Evolutionary conservation across 2,888 invertebrate species (phyloP), one percentile per base, ranked within the genome.

Genomic region (Coremacera marginata): DNA sequence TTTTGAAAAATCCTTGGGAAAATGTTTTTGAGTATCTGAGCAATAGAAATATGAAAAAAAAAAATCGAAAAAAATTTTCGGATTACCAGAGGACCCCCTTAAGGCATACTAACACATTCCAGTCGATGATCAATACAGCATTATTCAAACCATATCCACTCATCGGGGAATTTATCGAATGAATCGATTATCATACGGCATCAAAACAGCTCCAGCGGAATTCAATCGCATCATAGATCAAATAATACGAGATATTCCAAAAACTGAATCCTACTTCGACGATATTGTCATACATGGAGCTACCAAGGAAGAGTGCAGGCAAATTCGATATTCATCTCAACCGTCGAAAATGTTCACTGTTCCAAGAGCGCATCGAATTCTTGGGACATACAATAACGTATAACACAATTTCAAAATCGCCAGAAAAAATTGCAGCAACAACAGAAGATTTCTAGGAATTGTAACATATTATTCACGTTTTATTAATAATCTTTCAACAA

Each of bases 311-410:
- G 79, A 81, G 76, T 81, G 78, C 51, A 55, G 51, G 25, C 11
- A 31, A 78, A 81, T 78, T 65, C 55, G 80, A 81, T 31, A 65
- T 79, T 49, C 79, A 78, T 27, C 37, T 78, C 57, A 79, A 79
- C 22, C 22, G 27, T 55, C 5, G 7, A 4, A 81, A 81, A 75
- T 78, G 79, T 68, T 22, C 16, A 44, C 78, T 79, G 68, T 78
- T 73, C 25, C 31, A 79, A 76, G 57, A 80, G 27, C 27, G 76
- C 67, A 79, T 79, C 14, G 77, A 80, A 37, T 78, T 73, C n/a
- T 49, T 78, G 37, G 70, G 79, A 2, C 77, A 79, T 22, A 70
- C 62, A n/a, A n/a, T n/a, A n/a, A n/a, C 1, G 70, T 79, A 9
- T 25, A 68, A 52, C 52, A 49, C 11, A 76, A 78, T 65, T n/a